Evolutionary conservation across 2,888 invertebrate genomes (phyloP).

Genomic region (Hipparchia sbordonii): DNA sequence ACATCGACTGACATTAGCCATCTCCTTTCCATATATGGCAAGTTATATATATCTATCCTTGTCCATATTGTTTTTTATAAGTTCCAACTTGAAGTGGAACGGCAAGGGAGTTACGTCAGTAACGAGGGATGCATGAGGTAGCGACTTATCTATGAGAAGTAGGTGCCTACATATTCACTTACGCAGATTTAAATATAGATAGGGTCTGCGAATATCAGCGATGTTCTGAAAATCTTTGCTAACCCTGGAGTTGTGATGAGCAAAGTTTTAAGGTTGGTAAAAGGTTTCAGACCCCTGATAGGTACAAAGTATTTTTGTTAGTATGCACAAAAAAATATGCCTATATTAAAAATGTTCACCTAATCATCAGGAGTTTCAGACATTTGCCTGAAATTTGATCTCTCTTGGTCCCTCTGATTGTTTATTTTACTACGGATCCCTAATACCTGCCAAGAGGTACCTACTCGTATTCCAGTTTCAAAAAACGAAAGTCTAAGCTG

Average conservation of each 20-base stretch:
- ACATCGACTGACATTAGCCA: slow-evolving; percentile 66
- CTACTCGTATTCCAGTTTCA: neutral
- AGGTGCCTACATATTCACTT: slow-evolving; percentile 45
- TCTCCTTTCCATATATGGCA: slow-evolving; percentile 74
- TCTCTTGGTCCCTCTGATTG: neutral
- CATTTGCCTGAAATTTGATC: neutral
- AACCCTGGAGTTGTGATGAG: neutral
- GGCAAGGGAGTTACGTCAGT: slow-evolving; percentile 69
- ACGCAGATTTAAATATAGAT: slow-evolving; percentile 49
- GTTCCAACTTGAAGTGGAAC: slow-evolving; percentile 67
- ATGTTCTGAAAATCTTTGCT: slow-evolving; percentile 27
- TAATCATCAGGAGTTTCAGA: neutral
- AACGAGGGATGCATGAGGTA: slow-evolving; percentile 63
- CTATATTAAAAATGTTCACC: neutral
- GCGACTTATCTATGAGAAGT: slow-evolving; percentile 43
- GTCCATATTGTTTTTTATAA: slow-evolving; percentile 59
- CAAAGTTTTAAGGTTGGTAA: neutral
- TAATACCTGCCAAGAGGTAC: too few species aligned
- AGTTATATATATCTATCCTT: slow-evolving; percentile 67
- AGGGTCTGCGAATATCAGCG: slow-evolving; percentile 28
- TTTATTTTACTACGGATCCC: too few species aligned
- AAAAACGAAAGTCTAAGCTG: too few species aligned
- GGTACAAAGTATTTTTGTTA: too few species aligned
- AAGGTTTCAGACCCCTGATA: neutral
- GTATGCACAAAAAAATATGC: neutral